Base-by-base conservation (phyloP, 2,797 vertebrate genomes). In the Leptatherina wallacei region DNA sequence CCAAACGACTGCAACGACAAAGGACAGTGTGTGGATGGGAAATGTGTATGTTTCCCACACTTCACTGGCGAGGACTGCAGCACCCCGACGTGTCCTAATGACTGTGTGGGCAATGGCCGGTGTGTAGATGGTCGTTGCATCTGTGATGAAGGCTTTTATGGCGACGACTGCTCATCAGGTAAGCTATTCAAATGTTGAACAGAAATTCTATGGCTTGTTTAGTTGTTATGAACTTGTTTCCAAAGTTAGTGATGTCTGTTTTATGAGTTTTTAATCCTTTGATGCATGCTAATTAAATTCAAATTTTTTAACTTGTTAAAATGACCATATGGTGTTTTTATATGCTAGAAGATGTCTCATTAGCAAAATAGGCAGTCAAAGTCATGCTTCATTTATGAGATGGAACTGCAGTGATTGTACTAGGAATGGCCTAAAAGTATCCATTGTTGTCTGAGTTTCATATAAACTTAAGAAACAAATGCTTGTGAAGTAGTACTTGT, bases 91-190 rank as follows among this genome's bases (percentile, higher is more conserved):
- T 98, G 96, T 75, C 92, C 93, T 0, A 83, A 79, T 3, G 94
- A 97, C 88, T 97, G 97, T 77, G 87, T 85, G 0, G 93, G 92
- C 14, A 95, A 95, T 0, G 95, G 96, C 20, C 95, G 83, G 82
- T 98, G 97, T 49, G 93, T 96, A 55, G 88, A 96, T 0, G 96
- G 96, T 9, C 92, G 89, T 63, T 97, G 97, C 40, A 73, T 95
- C 87, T 98, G 96, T 29, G 89, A 94, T 0, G 82, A 95, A 56
- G 95, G 95, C 71, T 96, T 97, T 87, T 88, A 88, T 0, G 96
- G 95, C 11, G 91, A 92, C 0, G 93, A 95, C 87, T 99, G 97
- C 69, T 94, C 89, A 66, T 85, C 81, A 77, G 94, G 95, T 95
- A 83, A 93, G 88, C 3, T 18, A 16, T 40, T 61, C 27, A 42